These are phyloP conservation scores for Chaenogobius annularis DNA, from an alignment of 2,113 vertebrate genomes.

Conservation along the genomic window DNA sequence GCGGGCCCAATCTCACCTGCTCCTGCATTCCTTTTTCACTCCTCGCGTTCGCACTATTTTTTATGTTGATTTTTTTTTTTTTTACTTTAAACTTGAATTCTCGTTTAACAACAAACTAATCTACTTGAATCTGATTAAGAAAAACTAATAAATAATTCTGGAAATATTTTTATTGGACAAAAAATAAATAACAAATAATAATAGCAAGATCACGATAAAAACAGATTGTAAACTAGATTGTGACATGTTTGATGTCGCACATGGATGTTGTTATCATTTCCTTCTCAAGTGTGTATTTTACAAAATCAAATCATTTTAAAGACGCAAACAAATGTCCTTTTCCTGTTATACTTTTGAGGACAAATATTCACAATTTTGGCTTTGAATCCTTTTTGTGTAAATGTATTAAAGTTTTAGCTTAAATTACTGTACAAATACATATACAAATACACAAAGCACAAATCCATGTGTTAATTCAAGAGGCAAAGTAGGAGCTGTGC, in stretches of 20 bases:
- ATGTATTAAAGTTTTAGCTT: background rate
- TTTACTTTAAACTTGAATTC: no score
- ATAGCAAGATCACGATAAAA: slow-evolving; percentile 30
- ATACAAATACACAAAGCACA: background rate
- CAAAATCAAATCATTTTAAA: slow-evolving; percentile 42
- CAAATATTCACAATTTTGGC: slow-evolving; percentile 2
- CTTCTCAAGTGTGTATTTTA: slow-evolving; percentile 20
- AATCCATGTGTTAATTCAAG: slow-evolving; percentile 43
- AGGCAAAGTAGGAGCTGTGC: slow-evolving; percentile 94
- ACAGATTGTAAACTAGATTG: slow-evolving; percentile 1
- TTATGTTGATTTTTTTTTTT: background rate
- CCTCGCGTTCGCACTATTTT: background rate
- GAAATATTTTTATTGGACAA: slow-evolving; percentile 30
- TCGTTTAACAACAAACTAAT: no score
- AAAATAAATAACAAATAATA: slow-evolving; percentile 46
- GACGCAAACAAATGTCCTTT: slow-evolving; percentile 3
- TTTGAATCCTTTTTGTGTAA: background rate
- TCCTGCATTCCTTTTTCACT: background rate
- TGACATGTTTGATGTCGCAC: background rate
- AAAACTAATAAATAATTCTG: background rate
- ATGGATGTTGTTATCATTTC: slow-evolving; percentile 17
- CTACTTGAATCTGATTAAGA: background rate
- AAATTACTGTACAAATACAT: slow-evolving; percentile 11
- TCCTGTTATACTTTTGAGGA: background rate
- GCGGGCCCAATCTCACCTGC: slow-evolving; percentile 8